Conservation (phyloP, 2,888 invertebrate genomes). For the Pachliopta kotzebuea region DNA sequence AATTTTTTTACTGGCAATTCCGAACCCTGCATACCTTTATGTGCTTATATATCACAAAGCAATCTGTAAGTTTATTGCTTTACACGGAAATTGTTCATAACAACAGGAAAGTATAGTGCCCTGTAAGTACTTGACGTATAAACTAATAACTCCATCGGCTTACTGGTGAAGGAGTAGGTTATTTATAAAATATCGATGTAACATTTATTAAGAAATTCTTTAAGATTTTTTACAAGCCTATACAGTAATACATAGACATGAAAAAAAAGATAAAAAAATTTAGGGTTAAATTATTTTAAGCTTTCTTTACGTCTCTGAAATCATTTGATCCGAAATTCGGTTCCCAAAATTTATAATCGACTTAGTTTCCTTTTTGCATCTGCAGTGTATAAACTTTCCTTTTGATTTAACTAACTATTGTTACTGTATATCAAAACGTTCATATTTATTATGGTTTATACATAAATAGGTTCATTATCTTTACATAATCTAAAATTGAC, state of each 20-base stretch:
- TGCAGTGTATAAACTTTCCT: no score
- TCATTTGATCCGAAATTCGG: no score
- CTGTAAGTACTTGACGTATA: slow-evolving; percentile 25
- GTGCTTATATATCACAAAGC: slow-evolving; percentile 14
- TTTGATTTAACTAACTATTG: no score
- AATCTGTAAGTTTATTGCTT: slow-evolving; percentile 37
- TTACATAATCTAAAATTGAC: no score
- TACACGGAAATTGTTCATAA: slow-evolving; percentile 37
- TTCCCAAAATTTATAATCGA: no score
- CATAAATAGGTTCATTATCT: no score
- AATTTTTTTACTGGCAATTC: background rate
- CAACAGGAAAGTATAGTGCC: slow-evolving; percentile 31
- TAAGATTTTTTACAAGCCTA: background rate
- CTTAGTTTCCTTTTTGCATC: no score
- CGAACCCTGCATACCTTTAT: background rate
- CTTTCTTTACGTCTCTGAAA: no score
- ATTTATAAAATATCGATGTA: slow-evolving; percentile 14
- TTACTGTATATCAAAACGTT: no score
- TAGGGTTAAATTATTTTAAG: background rate
- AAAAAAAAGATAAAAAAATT: no score
- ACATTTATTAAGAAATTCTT: background rate
- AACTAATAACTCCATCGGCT: slow-evolving; percentile 28
- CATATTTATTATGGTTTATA: no score
- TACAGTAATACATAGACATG: background rate
- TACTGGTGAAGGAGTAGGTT: slow-evolving; percentile 4